Percentiles rank a stretch among this genome's conserved stretches.
Evolutionary conservation across 2,113 vertebrate species (phyloP).

Genomic region (Neofelis nebulosa): DNA sequence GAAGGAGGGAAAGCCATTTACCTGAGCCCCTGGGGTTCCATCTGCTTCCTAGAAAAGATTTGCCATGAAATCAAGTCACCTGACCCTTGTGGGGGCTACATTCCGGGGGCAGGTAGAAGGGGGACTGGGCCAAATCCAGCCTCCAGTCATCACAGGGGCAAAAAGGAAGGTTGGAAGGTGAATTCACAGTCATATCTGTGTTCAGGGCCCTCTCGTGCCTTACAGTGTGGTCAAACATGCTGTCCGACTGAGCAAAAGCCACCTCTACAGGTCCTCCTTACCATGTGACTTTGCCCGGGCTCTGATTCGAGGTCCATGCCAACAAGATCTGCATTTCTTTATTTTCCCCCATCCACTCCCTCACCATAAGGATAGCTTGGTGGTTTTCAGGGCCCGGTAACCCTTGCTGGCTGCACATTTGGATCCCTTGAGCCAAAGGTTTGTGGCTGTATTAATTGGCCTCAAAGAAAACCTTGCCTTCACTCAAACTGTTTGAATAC

Average conservation of each 20-base stretch:
- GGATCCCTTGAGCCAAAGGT: conserved; percentile 56
- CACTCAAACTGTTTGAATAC: conserved; percentile 66
- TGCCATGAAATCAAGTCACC: conserved; percentile 8
- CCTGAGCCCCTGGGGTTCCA: conserved; percentile 65
- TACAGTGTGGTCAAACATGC: not conserved
- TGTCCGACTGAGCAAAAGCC: not conserved
- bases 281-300: not conserved
- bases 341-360: not conserved
- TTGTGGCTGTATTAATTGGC: conserved; percentile 74
- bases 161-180: not conserved
- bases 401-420: conserved; percentile 45
- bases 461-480: conserved; percentile 71
- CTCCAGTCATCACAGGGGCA: fast-evolving
- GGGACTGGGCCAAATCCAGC: not conserved
- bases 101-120: not conserved
- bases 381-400: conserved; percentile 57
- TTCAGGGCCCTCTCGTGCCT: not conserved
- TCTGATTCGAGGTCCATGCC: not conserved
- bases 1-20: conserved; percentile 64
- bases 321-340: not conserved
- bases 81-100: not conserved
- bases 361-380: conserved; percentile 41
- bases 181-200: not conserved
- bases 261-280: not conserved
- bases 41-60: conserved; percentile 70